phyloP scores from a whole-genome alignment of 53 echinoderm and acorn worm genomes.

The Antedon mediterranea region DNA sequence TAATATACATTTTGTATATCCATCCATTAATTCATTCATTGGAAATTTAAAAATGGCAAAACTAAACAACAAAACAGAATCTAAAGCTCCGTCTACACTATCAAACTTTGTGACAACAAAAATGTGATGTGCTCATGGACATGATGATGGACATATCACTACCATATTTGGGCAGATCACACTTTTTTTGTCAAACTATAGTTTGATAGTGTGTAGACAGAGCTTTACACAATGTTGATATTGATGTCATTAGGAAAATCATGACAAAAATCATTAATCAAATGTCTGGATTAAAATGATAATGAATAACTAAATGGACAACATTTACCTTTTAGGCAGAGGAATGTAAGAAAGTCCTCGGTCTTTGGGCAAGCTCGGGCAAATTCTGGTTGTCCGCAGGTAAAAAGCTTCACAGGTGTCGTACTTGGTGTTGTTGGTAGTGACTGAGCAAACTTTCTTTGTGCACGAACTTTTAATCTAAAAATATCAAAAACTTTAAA shows the following conservation, averaged over 20 bases:
- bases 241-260: background rate
- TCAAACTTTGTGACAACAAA: no score
- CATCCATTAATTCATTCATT: no score
- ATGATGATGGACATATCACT: no score
- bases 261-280: background rate
- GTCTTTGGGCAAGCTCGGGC: constrained; percentile 77
- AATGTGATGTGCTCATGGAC: no score
- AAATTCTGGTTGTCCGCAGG: constrained; percentile 22
- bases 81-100: no score
- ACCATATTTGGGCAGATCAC: no score
- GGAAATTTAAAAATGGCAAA: background rate
- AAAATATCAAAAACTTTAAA: background rate
- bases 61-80: no score
- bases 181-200: no score
- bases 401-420: constrained; percentile 48
- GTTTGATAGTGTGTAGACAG: no score
- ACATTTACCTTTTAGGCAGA: constrained; percentile 78
- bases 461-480: constrained; percentile 59
- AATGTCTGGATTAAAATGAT: background rate
- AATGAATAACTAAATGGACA: background rate
- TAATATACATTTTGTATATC: no score
- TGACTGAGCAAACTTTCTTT: constrained; percentile 93
- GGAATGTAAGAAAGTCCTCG: constrained; percentile 98
- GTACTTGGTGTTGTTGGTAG: constrained; percentile 67
- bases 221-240: background rate